phyloP scores from a whole-genome alignment of 2,888 invertebrate species.

The Parapristionchus giblindavisi region DNA sequence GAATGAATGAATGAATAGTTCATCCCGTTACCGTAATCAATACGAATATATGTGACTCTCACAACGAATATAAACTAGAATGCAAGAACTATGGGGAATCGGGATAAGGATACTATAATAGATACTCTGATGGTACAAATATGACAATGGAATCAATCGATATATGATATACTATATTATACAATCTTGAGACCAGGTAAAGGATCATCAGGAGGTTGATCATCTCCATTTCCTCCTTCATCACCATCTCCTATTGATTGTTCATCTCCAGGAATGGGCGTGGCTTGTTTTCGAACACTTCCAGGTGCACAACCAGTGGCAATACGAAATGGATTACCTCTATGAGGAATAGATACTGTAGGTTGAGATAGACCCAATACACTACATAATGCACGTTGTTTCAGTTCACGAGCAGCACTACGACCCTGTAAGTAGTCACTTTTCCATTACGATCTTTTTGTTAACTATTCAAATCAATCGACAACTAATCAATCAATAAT shows the following conservation, averaged over 20 bases:
- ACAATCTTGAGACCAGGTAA: background rate
- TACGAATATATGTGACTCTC: too few species aligned
- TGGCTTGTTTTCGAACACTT: slow-evolving; percentile 50
- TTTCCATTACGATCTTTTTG: too few species aligned
- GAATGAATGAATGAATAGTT: too few species aligned
- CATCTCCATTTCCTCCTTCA: background rate
- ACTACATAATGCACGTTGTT: slow-evolving; percentile 93
- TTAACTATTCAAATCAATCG: too few species aligned
- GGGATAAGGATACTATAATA: too few species aligned
- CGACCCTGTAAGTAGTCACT: slow-evolving; percentile 75
- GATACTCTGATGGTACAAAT: too few species aligned
- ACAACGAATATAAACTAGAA: too few species aligned
- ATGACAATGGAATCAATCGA: too few species aligned
- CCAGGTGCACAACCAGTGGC: slow-evolving; percentile 60
- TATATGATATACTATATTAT: too few species aligned
- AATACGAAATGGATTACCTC: slow-evolving; percentile 56
- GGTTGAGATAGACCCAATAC: slow-evolving; percentile 77
- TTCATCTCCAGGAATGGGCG: background rate
- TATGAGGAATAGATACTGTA: slow-evolving; percentile 14
- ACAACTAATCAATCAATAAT: too few species aligned
- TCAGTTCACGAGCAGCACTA: slow-evolving; percentile 91
- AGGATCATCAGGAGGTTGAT: background rate
- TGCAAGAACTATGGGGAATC: too few species aligned
- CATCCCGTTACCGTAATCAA: too few species aligned
- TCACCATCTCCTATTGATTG: background rate